Evolutionary conservation across 2,888 invertebrate species (phyloP), one percentile per base, ranked within the genome.

Genomic region (Drosophila borborema): DNA sequence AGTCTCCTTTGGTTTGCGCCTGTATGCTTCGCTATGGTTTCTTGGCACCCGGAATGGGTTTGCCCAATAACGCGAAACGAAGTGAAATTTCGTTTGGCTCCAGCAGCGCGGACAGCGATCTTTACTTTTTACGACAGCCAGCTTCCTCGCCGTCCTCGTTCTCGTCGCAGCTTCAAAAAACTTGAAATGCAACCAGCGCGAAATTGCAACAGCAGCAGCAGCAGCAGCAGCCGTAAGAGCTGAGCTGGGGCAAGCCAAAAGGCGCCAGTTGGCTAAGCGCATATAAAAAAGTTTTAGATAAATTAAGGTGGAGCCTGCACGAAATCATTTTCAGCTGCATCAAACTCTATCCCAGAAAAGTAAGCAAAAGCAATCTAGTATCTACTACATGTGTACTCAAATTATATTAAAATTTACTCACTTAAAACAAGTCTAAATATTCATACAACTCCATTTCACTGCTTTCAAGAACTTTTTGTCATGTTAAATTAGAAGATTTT

Each of bases 231-330:
- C 23, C 3, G 23, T 23, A 23, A 59, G 23, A 23, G 4, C 23
- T 23, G 23, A 23, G 23, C 23, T 23, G 31, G 34, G 56, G 8
- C 28, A 41, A 34, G 28, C 48, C 64, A 66, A 55, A 46, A 71
- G 90, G 88, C 85, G 89, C 87, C 86, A 76, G 70, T 82, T 89
- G 89, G 87, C 88, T 89, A 90, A 87, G 74, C 86, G 62, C 73
- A 82, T 77, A 89, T 90, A 90, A 82, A 89, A 84, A 89, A 80
- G 83, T 80, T 89, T 90, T 86, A 88, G 84, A 74, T 72, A 76
- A 80, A 86, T 86, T 83, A 77, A 90, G 91, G 84, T 84, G 81
- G 81, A 77, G 89, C 79, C 69, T 71, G 67, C 78, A 87, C 80
- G 78, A 84, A 87, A 86, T 77, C 81, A 82, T 85, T 81, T 81